Evolutionary conservation across 2,113 vertebrate species (phyloP), one percentile per base, ranked within the genome.

Genomic region (Corythaeola cristata): DNA sequence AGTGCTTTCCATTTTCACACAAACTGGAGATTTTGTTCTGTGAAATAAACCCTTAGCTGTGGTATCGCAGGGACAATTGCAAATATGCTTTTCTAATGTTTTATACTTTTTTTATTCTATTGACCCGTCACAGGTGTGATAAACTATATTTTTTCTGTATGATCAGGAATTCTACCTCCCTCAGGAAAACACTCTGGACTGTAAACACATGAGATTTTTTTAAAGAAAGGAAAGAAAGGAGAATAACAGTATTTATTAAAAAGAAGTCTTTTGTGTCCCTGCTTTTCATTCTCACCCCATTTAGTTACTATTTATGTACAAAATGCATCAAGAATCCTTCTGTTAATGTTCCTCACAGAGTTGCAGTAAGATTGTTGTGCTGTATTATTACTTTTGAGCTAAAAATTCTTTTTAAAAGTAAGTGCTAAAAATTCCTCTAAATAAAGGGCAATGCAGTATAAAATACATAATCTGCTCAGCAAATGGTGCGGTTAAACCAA

Each of bases 201-300:
- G 12, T 53, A 66, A 62, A 17, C 22, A 73, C 16, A 2, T 24
- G 47, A 26, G 56, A 27, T 41, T 78, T 47, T 71, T 81, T 78
- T 49, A 28, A 88, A 74, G 45, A 63, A 73, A 39, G 58, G 33
- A 71, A 55, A 62, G 32, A 53, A 89, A 76, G 49, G 39, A 28
- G 79, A 56, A 49, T 27, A 77, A 53, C 35, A n/a, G 24, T 89
- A 28, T 76, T 87, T 91, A 68, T 53, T 82, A 75, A 80, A 73
- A 24, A 91, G 68, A 85, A 94, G 41, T 37, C 88, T 96, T 92
- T 78, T 92, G 88, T 90, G 64, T 91, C 44, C 93, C 81, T 91
- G 82, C 82, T 92, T 71, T 78, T 82, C 72, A 68, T 75, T 91
- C 79, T 88, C 86, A 60, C 72, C 91, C 88, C 8, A 5, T 89